Base-by-base conservation (phyloP, 1,140 invertebrate genomes). In the Drosophila athabasca region DNA sequence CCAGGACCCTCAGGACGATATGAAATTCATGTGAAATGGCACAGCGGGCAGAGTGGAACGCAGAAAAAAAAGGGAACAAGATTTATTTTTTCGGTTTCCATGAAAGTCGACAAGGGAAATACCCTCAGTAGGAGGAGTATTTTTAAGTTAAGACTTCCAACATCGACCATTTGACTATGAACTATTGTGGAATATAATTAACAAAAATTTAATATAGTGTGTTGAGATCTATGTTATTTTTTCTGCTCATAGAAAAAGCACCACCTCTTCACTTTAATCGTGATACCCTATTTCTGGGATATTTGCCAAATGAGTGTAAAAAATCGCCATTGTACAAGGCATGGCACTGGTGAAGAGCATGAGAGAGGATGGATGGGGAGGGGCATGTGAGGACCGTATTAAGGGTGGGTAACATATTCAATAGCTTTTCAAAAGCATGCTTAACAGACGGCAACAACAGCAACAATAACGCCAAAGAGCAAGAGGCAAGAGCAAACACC, bases 381-480 rank as follows among this genome's bases (percentile, higher is more conserved):
- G n/a, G n/a, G 29, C n/a, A 51, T 29, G 41, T 50, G 74, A 46
- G 48, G 19, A 62, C 60, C 60, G 31, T 15, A 44, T 59, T 52
- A 51, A 39, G 54, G 74, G 45, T 49, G 66, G 31, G 78, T 53
- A 87, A 82, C 82, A 83, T 88, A 82, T 87, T 87, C 83, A 87
- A 87, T 87, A 73, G 82, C 83, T 88, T 76, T 85, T 87, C 60
- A 88, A 87, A 83, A 87, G 82, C 79, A 70, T 83, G 70, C 83
- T 88, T 88, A 79, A 87, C 75, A 70, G 67, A 75, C 70, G 54
- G 61, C 57, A 62, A 49, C 60, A 78, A 46, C 59, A 79, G 55
- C 70, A 79, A 62, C 74, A 78, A 53, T 58, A 78, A 62, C 62
- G 68, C 22, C 68, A 78, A 22, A 74, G 52, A 54, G 50, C 60